Evolutionary conservation across 2,888 invertebrate species (phyloP).

Genomic region (Thera obeliscata): DNA sequence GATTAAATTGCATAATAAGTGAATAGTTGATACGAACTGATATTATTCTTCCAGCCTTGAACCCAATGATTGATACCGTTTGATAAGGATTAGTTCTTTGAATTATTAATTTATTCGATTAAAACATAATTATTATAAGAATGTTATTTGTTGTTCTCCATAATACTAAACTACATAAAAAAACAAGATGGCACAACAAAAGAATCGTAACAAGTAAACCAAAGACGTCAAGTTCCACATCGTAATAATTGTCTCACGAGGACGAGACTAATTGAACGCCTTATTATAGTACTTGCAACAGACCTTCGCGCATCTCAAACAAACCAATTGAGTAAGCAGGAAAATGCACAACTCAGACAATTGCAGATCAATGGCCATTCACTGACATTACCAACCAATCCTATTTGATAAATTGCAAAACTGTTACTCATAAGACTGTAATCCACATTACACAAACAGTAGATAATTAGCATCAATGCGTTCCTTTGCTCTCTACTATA

Average conservation of each 20-base stretch:
- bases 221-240: conserved; percentile 38
- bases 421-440: neutral
- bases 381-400: neutral
- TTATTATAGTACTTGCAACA: conserved; percentile 68
- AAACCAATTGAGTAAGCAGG: conserved; percentile 21
- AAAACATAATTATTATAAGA: too few species aligned
- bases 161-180: neutral
- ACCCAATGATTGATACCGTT: conserved; percentile 7
- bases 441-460: neutral
- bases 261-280: conserved; percentile 66
- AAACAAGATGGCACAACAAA: neutral
- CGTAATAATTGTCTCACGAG: conserved; percentile 63
- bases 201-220: conserved; percentile 30
- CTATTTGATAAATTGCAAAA: neutral
- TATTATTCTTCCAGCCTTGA: conserved; percentile 4
- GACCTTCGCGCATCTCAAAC: conserved; percentile 40
- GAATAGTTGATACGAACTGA: neutral
- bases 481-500: conserved; percentile 6
- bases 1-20: conserved; percentile 7
- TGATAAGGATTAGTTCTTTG: neutral
- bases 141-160: neutral
- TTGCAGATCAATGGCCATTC: conserved; percentile 16
- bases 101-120: neutral
- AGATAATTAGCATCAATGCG: neutral
- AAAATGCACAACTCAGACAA: conserved; percentile 17